phyloP scores from a whole-genome alignment of 2,797 vertebrate species.

The Aythya fuligula region DNA sequence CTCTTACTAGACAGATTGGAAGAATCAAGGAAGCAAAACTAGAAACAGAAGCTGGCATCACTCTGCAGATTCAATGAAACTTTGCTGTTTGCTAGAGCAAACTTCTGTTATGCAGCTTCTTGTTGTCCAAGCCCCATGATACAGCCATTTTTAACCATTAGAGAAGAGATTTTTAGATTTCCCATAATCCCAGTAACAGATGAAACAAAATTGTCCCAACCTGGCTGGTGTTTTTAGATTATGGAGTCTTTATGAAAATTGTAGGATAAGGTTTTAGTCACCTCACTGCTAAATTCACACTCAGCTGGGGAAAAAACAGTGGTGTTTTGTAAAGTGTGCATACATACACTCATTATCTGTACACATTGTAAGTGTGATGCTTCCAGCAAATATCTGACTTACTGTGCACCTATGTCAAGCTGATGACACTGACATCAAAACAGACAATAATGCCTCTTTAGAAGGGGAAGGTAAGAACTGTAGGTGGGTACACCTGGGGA shows the following conservation, averaged over 20 bases:
- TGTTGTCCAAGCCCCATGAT: neutral
- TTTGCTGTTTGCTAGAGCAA: neutral
- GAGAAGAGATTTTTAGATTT: neutral
- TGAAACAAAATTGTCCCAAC: neutral
- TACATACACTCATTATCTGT: fast-evolving
- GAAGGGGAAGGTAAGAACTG: neutral
- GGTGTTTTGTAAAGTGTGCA: neutral
- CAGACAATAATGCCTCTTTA: fast-evolving
- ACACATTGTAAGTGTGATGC: neutral
- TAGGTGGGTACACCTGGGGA: neutral
- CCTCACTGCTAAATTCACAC: neutral
- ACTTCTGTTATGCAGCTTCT: neutral
- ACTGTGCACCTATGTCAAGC: neutral
- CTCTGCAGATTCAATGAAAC: neutral
- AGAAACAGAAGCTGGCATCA: neutral
- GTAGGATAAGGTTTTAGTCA: neutral
- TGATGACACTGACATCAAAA: neutral
- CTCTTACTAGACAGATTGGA: neutral
- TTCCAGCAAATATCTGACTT: neutral
- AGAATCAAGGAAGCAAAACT: constrained; percentile 1
- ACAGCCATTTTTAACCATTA: neutral
- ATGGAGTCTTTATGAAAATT: neutral
- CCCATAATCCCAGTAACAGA: neutral
- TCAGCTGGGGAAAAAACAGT: neutral
- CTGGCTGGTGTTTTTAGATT: neutral